Evolutionary conservation across 2,888 invertebrate species (phyloP), one percentile per base, ranked within the genome.

Genomic region (Lithodes maja): DNA sequence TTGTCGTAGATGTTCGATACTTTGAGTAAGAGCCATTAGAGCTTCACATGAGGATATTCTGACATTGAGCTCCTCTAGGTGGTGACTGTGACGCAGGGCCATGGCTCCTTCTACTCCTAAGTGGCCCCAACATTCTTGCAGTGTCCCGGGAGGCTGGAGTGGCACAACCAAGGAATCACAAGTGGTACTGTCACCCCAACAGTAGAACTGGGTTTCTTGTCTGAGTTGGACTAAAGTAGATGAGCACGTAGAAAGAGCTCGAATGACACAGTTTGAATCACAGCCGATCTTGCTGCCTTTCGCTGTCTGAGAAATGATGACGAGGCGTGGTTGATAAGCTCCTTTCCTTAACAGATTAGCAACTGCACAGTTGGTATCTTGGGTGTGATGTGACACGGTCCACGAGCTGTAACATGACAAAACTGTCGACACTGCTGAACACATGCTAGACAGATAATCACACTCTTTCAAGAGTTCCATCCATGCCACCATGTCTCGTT

Each of bases 101-200:
- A 88, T 69, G 61, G 84, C 77, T 50, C 91, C 91, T 71, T 90
- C 90, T 33, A 84, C 55, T 7, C 90, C 90, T 15, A 91, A 81
- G 54, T 91, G 90, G 15, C 88, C 91, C 91, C 91, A 91, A 17
- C 82, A 90, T 68, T 90, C 90, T 33, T 83, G 82, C 7, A 91
- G 71, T 15, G 90, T 91, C 49, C 91, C 91, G 7, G 91, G 83
- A n/a, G 91, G 91, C 74, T 91, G 91, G 12, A 91, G 81, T 2
- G 90, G 86, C 71, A 86, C 83, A 15, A 91, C 89, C 54, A 90
- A 77, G 9, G 88, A 85, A 69, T 91, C 91, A 55, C 86, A 87
- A 55, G 83, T 86, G 3, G n/a, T 78, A 7, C 71, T n/a, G 7
- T 90, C 87, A 53, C 87, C 90, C 90, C 90, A 90, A 2, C 86